Evolutionary conservation across 1,140 invertebrate genomes (phyloP).

Genomic region (Antheraea mylitta): DNA sequence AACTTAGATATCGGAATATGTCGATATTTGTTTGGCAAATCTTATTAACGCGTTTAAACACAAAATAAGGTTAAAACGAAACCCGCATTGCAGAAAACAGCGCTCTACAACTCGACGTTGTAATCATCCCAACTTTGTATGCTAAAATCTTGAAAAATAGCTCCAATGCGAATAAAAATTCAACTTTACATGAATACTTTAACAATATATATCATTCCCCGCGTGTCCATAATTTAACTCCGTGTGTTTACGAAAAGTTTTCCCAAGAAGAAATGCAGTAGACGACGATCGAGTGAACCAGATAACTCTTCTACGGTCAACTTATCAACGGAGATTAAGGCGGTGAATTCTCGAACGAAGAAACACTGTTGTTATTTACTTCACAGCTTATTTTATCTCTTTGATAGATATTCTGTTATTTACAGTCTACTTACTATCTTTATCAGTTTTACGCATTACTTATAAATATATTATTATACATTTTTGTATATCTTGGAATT

Average conservation of each 20-base stretch:
- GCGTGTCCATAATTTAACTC: not conserved
- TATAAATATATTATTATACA: too few species aligned
- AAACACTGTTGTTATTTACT: too few species aligned
- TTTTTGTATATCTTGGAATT: too few species aligned
- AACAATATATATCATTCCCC: slow-evolving; percentile 3
- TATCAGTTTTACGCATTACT: too few species aligned
- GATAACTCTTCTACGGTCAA: not conserved
- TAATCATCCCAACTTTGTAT: not conserved
- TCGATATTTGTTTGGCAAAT: too few species aligned
- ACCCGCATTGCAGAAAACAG: not conserved
- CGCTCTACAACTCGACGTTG: not conserved
- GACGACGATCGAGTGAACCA: not conserved
- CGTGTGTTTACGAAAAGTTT: not conserved
- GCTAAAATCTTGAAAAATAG: slow-evolving; percentile 1
- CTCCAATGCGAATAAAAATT: not conserved
- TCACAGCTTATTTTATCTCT: too few species aligned
- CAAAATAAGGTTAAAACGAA: not conserved
- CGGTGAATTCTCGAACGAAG: not conserved
- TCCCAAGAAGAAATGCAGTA: not conserved
- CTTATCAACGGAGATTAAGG: not conserved
- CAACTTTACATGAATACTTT: not conserved
- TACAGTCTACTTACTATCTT: too few species aligned
- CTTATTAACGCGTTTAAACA: too few species aligned
- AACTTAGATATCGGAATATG: too few species aligned
- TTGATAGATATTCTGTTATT: too few species aligned